phyloP scores from a whole-genome alignment of 1,140 invertebrate species.

The Archivesica marissinica region DNA sequence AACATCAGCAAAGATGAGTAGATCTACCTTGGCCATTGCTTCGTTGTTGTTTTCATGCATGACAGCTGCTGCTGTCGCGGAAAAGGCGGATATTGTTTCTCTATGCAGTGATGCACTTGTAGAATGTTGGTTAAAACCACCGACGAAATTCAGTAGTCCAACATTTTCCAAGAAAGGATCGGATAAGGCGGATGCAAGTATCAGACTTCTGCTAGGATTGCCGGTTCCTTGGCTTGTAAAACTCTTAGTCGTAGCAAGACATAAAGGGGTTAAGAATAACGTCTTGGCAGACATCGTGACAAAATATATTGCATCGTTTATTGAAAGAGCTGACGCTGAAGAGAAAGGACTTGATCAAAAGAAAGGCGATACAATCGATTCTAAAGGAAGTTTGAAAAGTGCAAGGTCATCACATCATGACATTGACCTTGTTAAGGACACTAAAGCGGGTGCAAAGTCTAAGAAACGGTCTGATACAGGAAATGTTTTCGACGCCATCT shows the following conservation, averaged over 20 bases:
- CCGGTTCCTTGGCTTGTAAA: slow-evolving; percentile 77
- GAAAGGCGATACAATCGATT: slow-evolving; percentile 27
- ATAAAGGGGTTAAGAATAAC: slow-evolving; percentile 69
- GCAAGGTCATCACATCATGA: slow-evolving; percentile 25
- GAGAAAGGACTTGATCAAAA: slow-evolving; percentile 42
- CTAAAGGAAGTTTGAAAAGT: slow-evolving; percentile 9
- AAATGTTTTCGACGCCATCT: slow-evolving; percentile 74
- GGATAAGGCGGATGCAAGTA: slow-evolving; percentile 63
- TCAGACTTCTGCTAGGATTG: slow-evolving; percentile 68
- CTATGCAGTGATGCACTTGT: slow-evolving; percentile 77
- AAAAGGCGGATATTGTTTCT: slow-evolving; percentile 73
- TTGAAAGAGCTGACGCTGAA: slow-evolving; percentile 67
- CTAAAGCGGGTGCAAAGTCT: slow-evolving; percentile 27
- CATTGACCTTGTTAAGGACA: slow-evolving; percentile 44
- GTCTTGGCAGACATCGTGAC: slow-evolving; percentile 72
- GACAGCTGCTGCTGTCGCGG: slow-evolving; percentile 74
- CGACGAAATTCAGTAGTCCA: slow-evolving; percentile 72
- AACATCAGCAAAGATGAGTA: slow-evolving; percentile 78
- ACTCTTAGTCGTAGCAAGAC: slow-evolving; percentile 69
- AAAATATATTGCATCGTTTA: slow-evolving; percentile 68
- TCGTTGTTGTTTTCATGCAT: slow-evolving; percentile 74
- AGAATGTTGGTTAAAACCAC: slow-evolving; percentile 78
- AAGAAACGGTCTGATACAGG: slow-evolving; percentile 66
- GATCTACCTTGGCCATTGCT: slow-evolving; percentile 70
- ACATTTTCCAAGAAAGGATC: slow-evolving; percentile 64